Evolutionary conservation across 2,888 invertebrate species (phyloP), one percentile per base, ranked within the genome.

Genomic region (Callyntrura guangdongensis): DNA sequence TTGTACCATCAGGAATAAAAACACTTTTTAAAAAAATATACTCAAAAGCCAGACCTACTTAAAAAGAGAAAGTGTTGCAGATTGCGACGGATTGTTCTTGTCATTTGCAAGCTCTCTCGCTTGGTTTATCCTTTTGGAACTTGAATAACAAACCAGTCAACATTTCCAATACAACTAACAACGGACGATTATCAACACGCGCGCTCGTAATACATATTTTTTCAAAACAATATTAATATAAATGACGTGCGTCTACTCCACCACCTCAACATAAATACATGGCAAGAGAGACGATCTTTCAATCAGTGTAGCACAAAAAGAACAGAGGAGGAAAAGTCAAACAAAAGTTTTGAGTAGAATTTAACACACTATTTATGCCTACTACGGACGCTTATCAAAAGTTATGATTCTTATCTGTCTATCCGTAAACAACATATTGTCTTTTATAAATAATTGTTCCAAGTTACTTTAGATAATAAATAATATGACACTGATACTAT

Each of bases 361-460:
- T 17, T 59, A 59, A n/a, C 17, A 17, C 22, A 64, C 22, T 25
- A 64, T 4, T 61, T 27, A 20, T 64, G 25, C 64, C 64, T 64
- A 64, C 64, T n/a, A n/a, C n/a, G n/a, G n/a, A 59, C 17, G 59
- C 17, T 64, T 64, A 64, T 64, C 64, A 53, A 11, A 64, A 22
- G 11, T 64, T 64, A 20, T 47, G 47, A 72, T 72, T 20, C 20
- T 72, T 47, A 72, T 72, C 72, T 72, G 47, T 72, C 45, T 20
- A 47, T 20, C 2, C 12, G 25, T 22, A 25, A 25, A 20, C 64
- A 64, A 64, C 64, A 25, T 72, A 36, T 9, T 72, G 47, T 72
- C 72, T 45, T n/a, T 27, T 27, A 67, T 72, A 20, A 45, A 72
- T 72, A 72, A 45, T 72, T 72, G 72, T 45, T 72, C 45, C 72